Evolutionary conservation across 2,797 vertebrate species (phyloP).

Genomic region (Micromesistius poutassou): DNA sequence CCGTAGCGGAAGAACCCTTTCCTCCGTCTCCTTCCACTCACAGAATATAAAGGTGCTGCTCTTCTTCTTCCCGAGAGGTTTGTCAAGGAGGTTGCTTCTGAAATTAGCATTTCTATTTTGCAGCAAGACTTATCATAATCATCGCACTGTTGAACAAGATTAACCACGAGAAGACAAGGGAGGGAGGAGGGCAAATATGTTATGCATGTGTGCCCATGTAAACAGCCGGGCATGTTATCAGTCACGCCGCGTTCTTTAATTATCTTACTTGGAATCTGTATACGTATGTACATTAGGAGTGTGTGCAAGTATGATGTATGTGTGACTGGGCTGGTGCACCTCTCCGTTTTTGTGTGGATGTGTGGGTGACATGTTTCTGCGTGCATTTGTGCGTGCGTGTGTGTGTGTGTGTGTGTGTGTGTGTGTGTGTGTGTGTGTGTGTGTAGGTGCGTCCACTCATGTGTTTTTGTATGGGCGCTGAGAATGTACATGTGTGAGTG

Average conservation of each 20-base stretch:
- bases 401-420: background rate
- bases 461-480: constrained; percentile 13
- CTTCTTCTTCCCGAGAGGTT: constrained; percentile 48
- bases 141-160: constrained; percentile 52
- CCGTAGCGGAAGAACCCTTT: constrained; percentile 18
- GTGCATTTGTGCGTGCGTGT: constrained; percentile 4
- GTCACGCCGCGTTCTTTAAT: constrained; percentile 39
- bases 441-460: background rate
- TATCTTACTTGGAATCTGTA: constrained; percentile 28
- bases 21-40: constrained; percentile 35
- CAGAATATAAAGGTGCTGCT: constrained; percentile 47
- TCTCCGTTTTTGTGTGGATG: background rate
- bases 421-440: background rate
- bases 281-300: background rate
- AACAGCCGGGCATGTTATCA: constrained; percentile 45
- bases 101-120: constrained; percentile 64
- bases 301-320: constrained; percentile 8
- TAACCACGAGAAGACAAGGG: constrained; percentile 45
- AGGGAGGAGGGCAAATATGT: constrained; percentile 46
- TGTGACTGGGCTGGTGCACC: constrained; percentile 12
- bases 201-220: constrained; percentile 48
- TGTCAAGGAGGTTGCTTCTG: constrained; percentile 43
- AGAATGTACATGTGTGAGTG: constrained; percentile 8
- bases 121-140: constrained; percentile 59
- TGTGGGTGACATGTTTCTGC: constrained; percentile 15